phyloP scores from a whole-genome alignment of 2,113 vertebrate genomes.

The Australoheros scitulus region DNA sequence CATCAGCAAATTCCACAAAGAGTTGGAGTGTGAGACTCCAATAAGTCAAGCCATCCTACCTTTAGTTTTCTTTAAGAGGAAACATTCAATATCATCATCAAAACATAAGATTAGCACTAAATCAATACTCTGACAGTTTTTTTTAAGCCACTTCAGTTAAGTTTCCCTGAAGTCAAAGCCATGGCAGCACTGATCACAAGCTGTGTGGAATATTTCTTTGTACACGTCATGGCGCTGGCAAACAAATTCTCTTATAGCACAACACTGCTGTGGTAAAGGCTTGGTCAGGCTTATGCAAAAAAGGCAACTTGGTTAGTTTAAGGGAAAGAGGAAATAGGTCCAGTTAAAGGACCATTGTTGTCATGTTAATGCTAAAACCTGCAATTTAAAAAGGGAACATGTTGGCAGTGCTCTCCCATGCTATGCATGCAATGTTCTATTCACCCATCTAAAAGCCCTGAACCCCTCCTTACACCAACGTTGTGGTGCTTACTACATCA shows the following conservation, averaged over 20 bases:
- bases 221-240: neutral
- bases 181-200: neutral
- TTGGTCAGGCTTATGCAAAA: neutral
- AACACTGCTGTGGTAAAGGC: neutral
- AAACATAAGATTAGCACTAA: neutral
- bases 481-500: neutral
- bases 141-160: neutral
- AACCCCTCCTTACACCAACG: neutral
- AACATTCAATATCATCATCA: neutral
- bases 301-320: neutral
- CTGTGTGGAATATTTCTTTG: neutral
- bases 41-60: neutral
- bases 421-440: neutral
- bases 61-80: too few species aligned
- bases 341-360: neutral
- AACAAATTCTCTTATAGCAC: neutral
- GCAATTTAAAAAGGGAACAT: neutral
- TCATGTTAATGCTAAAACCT: accelerated
- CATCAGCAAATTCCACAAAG: too few species aligned
- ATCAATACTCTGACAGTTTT: neutral
- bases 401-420: neutral
- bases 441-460: neutral
- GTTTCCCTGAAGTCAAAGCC: neutral
- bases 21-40: too few species aligned
- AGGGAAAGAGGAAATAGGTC: neutral